Evolutionary conservation across 1,140 invertebrate genomes (phyloP).

Genomic region (Caenorhabditis brenneri): DNA sequence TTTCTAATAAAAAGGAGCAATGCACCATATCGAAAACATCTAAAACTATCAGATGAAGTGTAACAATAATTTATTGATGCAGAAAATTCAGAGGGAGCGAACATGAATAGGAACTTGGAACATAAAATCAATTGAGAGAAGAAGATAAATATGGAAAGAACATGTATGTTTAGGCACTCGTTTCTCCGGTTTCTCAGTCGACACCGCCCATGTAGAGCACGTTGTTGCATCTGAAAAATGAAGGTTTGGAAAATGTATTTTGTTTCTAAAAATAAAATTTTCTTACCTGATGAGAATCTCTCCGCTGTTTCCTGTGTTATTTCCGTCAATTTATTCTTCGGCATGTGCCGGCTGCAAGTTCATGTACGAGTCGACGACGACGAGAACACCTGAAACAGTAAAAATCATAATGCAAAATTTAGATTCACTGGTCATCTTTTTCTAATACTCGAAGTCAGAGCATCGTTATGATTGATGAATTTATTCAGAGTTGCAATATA

Average conservation of each 20-base stretch:
- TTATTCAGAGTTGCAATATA: no score
- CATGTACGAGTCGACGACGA: conserved; percentile 99
- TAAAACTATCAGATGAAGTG: no score
- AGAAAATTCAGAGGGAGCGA: no score
- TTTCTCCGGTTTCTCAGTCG: conserved; percentile 80
- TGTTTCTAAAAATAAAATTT: no score
- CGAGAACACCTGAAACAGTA: no score
- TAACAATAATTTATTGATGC: neutral
- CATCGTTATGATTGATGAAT: no score
- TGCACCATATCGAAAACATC: no score
- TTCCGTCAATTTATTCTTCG: conserved; percentile 94
- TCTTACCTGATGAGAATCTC: conserved; percentile 86
- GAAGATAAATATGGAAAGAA: neutral
- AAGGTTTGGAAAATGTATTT: no score
- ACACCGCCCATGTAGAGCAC: conserved; percentile 92
- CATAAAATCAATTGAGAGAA: conserved; percentile 19
- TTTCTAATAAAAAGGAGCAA: no score
- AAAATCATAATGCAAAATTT: no score
- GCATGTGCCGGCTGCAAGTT: conserved; percentile 96
- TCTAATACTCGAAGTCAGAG: no score
- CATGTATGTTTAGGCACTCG: conserved; percentile 5
- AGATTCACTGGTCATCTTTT: no score
- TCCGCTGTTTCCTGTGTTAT: conserved; percentile 88
- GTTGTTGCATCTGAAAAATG: conserved; percentile 90
- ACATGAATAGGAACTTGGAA: neutral